phyloP scores from a whole-genome alignment of 1,140 invertebrate genomes.

The Latrodectus geometricus region DNA sequence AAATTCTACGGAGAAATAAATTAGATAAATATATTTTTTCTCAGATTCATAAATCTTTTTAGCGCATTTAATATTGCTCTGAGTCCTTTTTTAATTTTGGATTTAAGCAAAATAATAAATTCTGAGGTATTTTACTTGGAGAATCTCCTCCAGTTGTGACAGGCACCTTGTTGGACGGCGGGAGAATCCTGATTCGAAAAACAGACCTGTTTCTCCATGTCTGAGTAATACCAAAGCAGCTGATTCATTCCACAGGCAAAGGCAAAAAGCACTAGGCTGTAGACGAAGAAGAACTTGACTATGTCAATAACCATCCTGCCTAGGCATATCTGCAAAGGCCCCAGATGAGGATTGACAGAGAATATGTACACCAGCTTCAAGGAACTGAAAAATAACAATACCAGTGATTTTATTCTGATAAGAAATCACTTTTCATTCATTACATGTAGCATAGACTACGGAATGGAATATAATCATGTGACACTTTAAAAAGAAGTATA shows the following conservation, averaged over 20 bases:
- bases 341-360: conserved; percentile 97
- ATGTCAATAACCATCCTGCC: conserved; percentile 98
- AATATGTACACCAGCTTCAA: conserved; percentile 99
- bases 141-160: conserved; percentile 89
- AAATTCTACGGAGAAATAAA: no score
- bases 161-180: conserved; percentile 76
- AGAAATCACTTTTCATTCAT: no score
- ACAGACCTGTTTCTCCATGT: conserved; percentile 88
- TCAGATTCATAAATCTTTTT: no score
- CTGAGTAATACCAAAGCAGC: conserved; percentile 94
- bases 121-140: no score
- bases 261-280: conserved; percentile 93
- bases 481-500: no score
- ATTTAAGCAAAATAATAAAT: no score
- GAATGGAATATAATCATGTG: no score
- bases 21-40: no score
- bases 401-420: no score
- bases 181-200: conserved; percentile 9
- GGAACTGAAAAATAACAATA: conserved; percentile 73
- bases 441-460: no score
- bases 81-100: no score
- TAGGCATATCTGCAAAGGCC: conserved; percentile 96
- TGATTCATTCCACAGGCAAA: conserved; percentile 94
- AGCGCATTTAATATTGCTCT: no score
- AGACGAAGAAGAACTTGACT: conserved; percentile 96